Evolutionary conservation across 2,797 vertebrate species (phyloP).

Genomic region (Eidolon dupreanum): DNA sequence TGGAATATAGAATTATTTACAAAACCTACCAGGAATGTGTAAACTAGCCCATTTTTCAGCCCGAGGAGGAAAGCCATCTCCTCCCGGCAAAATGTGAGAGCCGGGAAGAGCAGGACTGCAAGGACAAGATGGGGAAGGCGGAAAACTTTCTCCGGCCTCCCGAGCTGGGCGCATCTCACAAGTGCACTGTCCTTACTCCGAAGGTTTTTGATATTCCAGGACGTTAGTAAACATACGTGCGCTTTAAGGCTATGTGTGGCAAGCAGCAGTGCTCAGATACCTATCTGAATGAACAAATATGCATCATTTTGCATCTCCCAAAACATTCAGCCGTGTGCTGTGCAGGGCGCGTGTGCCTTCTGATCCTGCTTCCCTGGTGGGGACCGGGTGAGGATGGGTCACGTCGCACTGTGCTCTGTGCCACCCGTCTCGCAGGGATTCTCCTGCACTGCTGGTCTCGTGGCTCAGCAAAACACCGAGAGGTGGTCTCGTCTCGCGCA

Average conservation of each 20-base stretch:
- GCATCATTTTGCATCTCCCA: background rate
- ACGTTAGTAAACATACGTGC: background rate
- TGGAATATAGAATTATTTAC: background rate
- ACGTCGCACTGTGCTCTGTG: rapidly evolving
- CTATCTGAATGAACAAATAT: background rate
- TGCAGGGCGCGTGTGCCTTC: background rate
- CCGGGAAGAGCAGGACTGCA: background rate
- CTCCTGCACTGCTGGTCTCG: rapidly evolving
- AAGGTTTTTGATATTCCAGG: background rate
- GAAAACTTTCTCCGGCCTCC: background rate
- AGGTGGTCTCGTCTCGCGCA: rapidly evolving
- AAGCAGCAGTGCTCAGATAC: background rate
- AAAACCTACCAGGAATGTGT: background rate
- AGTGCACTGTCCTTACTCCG: background rate
- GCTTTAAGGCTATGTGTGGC: background rate
- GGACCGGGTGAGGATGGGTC: too few relatives aligned
- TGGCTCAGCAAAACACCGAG: rapidly evolving
- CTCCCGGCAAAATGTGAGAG: background rate
- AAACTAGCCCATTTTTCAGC: background rate
- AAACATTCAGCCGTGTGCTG: background rate
- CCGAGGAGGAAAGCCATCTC: background rate
- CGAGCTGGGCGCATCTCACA: background rate
- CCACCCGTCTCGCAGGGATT: rapidly evolving
- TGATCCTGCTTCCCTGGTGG: background rate
- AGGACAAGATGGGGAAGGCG: too few relatives aligned